phyloP scores from a whole-genome alignment of 2,888 invertebrate genomes.

The Hyppa rectilinea region DNA sequence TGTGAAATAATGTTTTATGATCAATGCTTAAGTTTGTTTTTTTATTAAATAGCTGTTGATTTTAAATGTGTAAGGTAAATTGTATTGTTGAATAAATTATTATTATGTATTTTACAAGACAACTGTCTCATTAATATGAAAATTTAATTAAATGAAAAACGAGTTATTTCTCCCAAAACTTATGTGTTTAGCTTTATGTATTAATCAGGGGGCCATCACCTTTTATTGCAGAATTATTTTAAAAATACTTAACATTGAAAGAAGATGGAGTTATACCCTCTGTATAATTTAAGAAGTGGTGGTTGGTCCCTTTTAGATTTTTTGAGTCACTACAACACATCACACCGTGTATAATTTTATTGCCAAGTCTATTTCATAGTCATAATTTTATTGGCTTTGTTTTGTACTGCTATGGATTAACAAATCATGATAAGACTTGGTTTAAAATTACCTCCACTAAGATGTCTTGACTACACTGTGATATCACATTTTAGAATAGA shows the following conservation, averaged over 20 bases:
- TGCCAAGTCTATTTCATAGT: neutral
- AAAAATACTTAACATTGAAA: no score
- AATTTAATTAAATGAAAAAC: neutral
- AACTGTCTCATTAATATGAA: neutral
- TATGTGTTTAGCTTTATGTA: neutral
- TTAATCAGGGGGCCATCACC: no score
- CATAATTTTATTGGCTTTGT: neutral
- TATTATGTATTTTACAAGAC: neutral
- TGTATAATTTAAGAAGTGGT: no score
- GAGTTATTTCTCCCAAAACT: neutral
- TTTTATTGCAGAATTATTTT: no score
- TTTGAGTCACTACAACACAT: neutral
- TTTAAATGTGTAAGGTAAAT: neutral
- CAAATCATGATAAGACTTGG: slow-evolving; percentile 5
- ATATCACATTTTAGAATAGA: neutral
- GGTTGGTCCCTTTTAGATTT: no score
- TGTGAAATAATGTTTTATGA: neutral
- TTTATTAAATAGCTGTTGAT: neutral
- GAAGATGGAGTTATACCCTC: no score
- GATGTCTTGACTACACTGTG: neutral
- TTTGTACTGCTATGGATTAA: slow-evolving; percentile 1
- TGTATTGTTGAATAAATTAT: neutral
- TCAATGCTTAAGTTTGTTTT: neutral
- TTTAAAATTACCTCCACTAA: slow-evolving; percentile 9
- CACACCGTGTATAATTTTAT: neutral